A percentile compares a stretch with the other conserved stretches of the same genome.
Evolutionary conservation across 2,888 invertebrate species (phyloP).

Genomic region (Proisotoma minuta): DNA sequence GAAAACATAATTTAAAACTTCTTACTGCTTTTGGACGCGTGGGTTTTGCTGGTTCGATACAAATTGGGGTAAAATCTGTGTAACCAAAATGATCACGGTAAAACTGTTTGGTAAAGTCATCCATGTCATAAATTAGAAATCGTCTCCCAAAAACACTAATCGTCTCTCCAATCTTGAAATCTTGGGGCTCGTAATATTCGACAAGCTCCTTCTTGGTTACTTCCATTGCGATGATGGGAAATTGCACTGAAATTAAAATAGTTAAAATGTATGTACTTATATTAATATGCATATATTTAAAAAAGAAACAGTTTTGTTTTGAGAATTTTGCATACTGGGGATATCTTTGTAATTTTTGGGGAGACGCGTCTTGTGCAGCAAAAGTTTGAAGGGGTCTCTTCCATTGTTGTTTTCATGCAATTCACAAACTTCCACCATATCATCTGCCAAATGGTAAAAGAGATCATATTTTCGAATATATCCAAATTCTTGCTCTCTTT

Average conservation of each 20-base stretch:
- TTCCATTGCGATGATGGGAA: slow-evolving; percentile 66
- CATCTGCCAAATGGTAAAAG: slow-evolving; percentile 74
- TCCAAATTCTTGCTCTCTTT: slow-evolving; percentile 52
- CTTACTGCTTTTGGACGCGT: slow-evolving; percentile 27
- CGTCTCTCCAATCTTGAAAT: slow-evolving; percentile 56
- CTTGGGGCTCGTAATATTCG: slow-evolving; percentile 72
- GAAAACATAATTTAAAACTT: not conserved
- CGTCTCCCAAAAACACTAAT: slow-evolving; percentile 52
- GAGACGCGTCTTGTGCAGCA: slow-evolving; percentile 70
- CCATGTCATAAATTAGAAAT: slow-evolving; percentile 74
- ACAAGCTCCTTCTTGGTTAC: slow-evolving; percentile 65
- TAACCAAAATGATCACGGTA: slow-evolving; percentile 58
- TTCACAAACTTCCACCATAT: slow-evolving; percentile 73
- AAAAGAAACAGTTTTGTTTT: slow-evolving; percentile 7
- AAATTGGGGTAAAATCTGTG: slow-evolving; percentile 48
- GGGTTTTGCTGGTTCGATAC: slow-evolving; percentile 47
- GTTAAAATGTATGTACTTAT: not conserved
- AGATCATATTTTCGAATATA: slow-evolving; percentile 60
- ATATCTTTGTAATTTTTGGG: slow-evolving; percentile 67
- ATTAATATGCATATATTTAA: slow-evolving; percentile 1
- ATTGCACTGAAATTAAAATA: slow-evolving; percentile 53
- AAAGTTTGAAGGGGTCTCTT: slow-evolving; percentile 67
- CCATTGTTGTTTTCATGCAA: slow-evolving; percentile 67
- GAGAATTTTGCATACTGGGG: slow-evolving; percentile 52
- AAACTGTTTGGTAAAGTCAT: slow-evolving; percentile 72